Evolutionary conservation across 2,888 invertebrate genomes (phyloP), one percentile per base, ranked within the genome.

Genomic region (Trissonchulus latispiculum): DNA sequence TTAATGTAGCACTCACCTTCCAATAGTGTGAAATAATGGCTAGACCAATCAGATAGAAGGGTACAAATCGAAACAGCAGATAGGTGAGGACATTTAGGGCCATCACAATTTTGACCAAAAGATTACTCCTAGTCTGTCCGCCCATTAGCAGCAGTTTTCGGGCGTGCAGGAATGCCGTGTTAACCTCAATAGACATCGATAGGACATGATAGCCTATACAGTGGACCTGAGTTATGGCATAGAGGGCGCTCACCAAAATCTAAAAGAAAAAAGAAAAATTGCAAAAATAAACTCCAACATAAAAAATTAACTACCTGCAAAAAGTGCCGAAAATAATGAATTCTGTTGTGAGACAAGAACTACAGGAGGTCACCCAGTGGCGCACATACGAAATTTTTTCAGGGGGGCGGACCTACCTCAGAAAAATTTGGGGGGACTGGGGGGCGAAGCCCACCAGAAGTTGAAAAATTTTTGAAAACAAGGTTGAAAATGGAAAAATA

Each of bases 161-260:
- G 23, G 48, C 48, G 48, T 48, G 48, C 23, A 48, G 48, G 48
- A 48, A 48, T 8, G 48, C 23, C 8, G 48, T 48, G n/a, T n/a
- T 72, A 2, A 72, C 8, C 33, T 73, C 73, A 37, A 73, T 69
- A 2, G 33, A 15, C 73, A 73, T 73, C 2, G 70, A 37, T 32
- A 73, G 1, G 29, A 62, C 62, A 8, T 73, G 72, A 73, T 73
- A 73, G 36, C 73, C 73, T 28, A 73, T 31, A 35, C 72, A 73
- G 61, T 73, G 23, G 28, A 73, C 71, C 3, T 8, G 1, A 3
- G 32, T 23, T 18, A 73, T 35, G 23, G 28, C 62, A 61, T 73
- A 73, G 1, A 33, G 32, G 1, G 73, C 61, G 33, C 28, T 32
- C 8, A 33, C 29, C 3, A 73, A 23, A 59, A 72, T 72, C 72